These are phyloP conservation scores for Drosophila ficusphila DNA, from an alignment of 1,140 invertebrate species.

Conservation along the genomic window DNA sequence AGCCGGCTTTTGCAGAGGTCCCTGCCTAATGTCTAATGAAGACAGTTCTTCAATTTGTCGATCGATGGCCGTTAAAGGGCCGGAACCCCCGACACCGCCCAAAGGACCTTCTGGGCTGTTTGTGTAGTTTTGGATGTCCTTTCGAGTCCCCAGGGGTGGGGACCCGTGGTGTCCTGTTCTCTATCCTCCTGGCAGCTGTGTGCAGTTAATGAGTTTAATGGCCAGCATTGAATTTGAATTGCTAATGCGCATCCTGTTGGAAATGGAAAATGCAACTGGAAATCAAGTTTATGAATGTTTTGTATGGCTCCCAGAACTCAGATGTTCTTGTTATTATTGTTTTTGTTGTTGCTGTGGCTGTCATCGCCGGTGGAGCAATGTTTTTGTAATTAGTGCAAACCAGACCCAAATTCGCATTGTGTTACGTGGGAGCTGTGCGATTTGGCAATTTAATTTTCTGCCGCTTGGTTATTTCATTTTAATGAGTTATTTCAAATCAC, in stretches of 20 bases:
- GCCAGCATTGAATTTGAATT: slow-evolving; percentile 78
- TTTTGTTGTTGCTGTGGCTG: slow-evolving; percentile 7
- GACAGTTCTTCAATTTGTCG: slow-evolving; percentile 74
- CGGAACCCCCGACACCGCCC: not conserved
- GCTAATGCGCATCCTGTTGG: slow-evolving; percentile 67
- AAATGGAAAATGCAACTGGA: slow-evolving; percentile 69
- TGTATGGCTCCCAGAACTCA: slow-evolving; percentile 17
- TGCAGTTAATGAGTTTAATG: slow-evolving; percentile 83
- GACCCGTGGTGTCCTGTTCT: not conserved
- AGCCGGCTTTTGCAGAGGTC: slow-evolving; percentile 16
- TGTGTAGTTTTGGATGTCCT: slow-evolving; percentile 32
- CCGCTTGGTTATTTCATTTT: slow-evolving; percentile 42
- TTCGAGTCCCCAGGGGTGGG: slow-evolving; percentile 6
- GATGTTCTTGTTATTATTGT: not conserved
- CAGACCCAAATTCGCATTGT: slow-evolving; percentile 24
- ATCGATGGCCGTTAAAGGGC: slow-evolving; percentile 64
- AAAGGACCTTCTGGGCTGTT: slow-evolving; percentile 18
- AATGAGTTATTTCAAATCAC: slow-evolving; percentile 44
- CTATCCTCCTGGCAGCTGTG: slow-evolving; percentile 47
- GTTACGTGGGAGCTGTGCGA: slow-evolving; percentile 3
- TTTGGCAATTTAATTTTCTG: slow-evolving; percentile 49
- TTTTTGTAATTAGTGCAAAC: slow-evolving; percentile 47
- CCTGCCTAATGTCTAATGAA: slow-evolving; percentile 61
- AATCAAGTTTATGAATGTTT: slow-evolving; percentile 74
- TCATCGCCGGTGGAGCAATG: slow-evolving; percentile 15